phyloP scores from a whole-genome alignment of 1,140 invertebrate genomes.

The Aphidius ervi region DNA sequence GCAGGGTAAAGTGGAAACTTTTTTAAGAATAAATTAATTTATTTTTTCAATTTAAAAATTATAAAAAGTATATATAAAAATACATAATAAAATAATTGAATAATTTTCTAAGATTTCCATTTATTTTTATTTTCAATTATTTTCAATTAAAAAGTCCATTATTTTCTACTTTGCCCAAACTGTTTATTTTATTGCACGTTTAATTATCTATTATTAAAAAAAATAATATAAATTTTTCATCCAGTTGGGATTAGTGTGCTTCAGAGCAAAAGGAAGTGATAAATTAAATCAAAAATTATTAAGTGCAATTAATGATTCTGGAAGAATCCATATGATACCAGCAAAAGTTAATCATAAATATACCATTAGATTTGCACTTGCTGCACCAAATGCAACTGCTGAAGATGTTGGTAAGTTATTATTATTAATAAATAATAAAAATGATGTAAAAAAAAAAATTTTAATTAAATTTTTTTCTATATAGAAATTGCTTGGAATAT shows the following conservation, averaged over 20 bases:
- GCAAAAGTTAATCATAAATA: slow-evolving; percentile 86
- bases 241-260: slow-evolving; percentile 79
- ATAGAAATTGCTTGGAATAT: slow-evolving; percentile 85
- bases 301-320: slow-evolving; percentile 91
- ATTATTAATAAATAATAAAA: slow-evolving; percentile 5
- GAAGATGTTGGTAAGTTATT: slow-evolving; percentile 74
- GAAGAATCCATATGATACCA: slow-evolving; percentile 96
- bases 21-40: too few relatives aligned
- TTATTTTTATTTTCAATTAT: too few relatives aligned
- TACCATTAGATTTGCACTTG: slow-evolving; percentile 93
- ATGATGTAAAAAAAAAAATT: slow-evolving; percentile 9
- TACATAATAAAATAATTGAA: too few relatives aligned
- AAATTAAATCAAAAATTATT: slow-evolving; percentile 91
- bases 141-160: too few relatives aligned
- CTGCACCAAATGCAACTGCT: slow-evolving; percentile 83
- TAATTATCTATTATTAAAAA: neutral
- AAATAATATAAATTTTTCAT: slow-evolving; percentile 23
- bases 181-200: slow-evolving; percentile 4
- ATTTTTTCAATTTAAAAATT: too few relatives aligned
- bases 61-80: too few relatives aligned
- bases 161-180: neutral
- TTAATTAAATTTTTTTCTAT: slow-evolving; percentile 22
- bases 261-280: slow-evolving; percentile 80
- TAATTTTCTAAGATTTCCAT: too few relatives aligned
- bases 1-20: too few relatives aligned